phyloP scores from a whole-genome alignment of 2,888 invertebrate genomes.

The Calliphora vomitoria region DNA sequence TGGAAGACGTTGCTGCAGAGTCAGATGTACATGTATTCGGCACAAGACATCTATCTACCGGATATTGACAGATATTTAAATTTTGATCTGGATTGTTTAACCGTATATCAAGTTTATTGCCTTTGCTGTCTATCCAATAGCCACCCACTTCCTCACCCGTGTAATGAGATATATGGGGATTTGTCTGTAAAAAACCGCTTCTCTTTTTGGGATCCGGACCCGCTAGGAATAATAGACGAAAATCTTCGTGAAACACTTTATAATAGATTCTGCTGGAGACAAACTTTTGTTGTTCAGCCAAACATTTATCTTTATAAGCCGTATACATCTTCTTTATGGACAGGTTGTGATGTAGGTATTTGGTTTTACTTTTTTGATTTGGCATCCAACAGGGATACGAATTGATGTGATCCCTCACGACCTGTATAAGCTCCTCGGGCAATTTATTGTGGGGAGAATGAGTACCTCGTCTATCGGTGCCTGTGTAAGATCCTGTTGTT shows the following conservation, averaged over 20 bases:
- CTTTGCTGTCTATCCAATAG: constrained; percentile 65
- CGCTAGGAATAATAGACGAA: constrained; percentile 71
- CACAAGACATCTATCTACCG: background rate
- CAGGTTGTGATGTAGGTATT: constrained; percentile 72
- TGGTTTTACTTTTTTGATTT: constrained; percentile 72
- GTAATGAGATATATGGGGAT: constrained; percentile 73
- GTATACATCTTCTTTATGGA: constrained; percentile 71
- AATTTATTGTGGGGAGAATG: constrained; percentile 67
- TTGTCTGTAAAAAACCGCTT: constrained; percentile 55
- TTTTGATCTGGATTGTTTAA: constrained; percentile 12
- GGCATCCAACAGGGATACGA: constrained; percentile 75
- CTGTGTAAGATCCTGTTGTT: constrained; percentile 72
- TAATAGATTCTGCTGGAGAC: constrained; percentile 70
- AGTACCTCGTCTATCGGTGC: constrained; percentile 58
- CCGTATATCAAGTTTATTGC: constrained; percentile 31
- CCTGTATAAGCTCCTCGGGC: constrained; percentile 57
- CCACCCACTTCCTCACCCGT: constrained; percentile 75
- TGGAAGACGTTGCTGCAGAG: background rate
- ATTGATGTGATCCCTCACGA: constrained; percentile 68
- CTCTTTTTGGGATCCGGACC: constrained; percentile 46
- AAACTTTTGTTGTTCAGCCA: constrained; percentile 54
- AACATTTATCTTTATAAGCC: constrained; percentile 71
- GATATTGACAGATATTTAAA: background rate
- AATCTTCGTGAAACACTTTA: constrained; percentile 72
- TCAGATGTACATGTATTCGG: no score